Evolutionary conservation across 2,888 invertebrate species (phyloP).

Genomic region (Gymnocheta viridis): DNA sequence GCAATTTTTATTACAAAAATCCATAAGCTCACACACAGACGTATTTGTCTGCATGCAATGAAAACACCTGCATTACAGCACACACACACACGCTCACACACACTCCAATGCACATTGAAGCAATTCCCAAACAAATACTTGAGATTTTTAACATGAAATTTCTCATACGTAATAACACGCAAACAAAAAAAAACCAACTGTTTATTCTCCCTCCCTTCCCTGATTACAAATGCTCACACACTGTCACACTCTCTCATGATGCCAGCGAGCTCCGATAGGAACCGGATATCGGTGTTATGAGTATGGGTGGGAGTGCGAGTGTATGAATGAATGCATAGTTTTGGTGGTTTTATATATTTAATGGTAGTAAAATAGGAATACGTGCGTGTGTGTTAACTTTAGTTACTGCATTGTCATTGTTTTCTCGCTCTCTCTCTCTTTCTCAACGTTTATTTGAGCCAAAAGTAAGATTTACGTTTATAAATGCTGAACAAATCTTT

Average conservation of each 20-base stretch:
- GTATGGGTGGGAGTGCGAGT: not conserved
- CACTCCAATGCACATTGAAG: not conserved
- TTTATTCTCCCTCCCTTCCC: not conserved
- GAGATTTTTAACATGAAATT: conserved; percentile 42
- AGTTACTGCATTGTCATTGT: conserved; percentile 27
- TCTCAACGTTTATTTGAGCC: conserved; percentile 49
- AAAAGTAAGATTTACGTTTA: conserved; percentile 57
- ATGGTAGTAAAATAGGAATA: not conserved
- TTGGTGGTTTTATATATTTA: conserved; percentile 23
- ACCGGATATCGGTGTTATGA: conserved; percentile 26
- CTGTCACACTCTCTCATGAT: not conserved
- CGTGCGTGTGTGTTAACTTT: conserved; percentile 1
- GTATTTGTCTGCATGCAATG: not conserved
- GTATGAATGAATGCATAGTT: not conserved
- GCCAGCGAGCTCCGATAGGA: not conserved
- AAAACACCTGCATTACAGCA: not conserved
- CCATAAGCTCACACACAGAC: not conserved
- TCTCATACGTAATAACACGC: not conserved
- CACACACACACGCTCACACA: not conserved
- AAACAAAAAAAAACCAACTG: not conserved
- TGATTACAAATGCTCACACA: not conserved
- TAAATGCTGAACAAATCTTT: conserved; percentile 32
- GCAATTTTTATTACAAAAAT: conserved; percentile 41
- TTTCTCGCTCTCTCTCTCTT: not conserved
- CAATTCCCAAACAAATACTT: conserved; percentile 19